Evolutionary conservation across 2,113 vertebrate species (phyloP), one percentile per base, ranked within the genome.

Genomic region (Nanorana parkeri): DNA sequence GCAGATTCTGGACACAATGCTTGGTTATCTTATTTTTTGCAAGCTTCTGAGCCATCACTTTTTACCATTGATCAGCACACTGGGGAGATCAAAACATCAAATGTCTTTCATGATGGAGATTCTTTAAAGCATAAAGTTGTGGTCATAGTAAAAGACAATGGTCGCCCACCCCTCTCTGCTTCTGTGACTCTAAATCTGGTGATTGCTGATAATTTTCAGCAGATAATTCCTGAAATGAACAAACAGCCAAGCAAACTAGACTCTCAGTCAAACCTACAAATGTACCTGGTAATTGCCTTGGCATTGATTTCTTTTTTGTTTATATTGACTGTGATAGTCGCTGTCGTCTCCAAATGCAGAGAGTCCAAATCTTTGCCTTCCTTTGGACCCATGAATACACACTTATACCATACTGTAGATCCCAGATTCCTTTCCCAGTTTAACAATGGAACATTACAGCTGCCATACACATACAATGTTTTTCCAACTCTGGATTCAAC

Each of bases 161-260:
- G 80, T 29, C 60, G 4, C 2, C 92, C 94, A 6, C 74, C 90
- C 41, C 92, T 92, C 17, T 96, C 94, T 6, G 90, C 92, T 81
- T 95, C 93, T 19, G 93, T 91, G 78, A 88, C 92, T 23, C 86
- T 96, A 75, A 88, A 87, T 78, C 86, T 95, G 77, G 87, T 96
- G 36, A 87, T 94, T 75, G 91, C 91, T 0, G 95, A 95, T 52
- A 95, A 92, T 80, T 90, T 95, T 78, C 92, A 92, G 41, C 94
- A 94, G 83, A 89, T 67, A 0, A 68, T 94, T 66, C 92, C 92
- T 0, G 90, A 93, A 55, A 61, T 94, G 2, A 80, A 71, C 0
- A 89, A 89, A 4, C 68, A 80, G 4, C 56, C 84, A 1, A 69
- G 11, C 71, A 72, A 55, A 26, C 17, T 54, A 19, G 10, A 68